Evolutionary conservation across 2,888 invertebrate species (phyloP).

Genomic region (Platycnemis pennipes): DNA sequence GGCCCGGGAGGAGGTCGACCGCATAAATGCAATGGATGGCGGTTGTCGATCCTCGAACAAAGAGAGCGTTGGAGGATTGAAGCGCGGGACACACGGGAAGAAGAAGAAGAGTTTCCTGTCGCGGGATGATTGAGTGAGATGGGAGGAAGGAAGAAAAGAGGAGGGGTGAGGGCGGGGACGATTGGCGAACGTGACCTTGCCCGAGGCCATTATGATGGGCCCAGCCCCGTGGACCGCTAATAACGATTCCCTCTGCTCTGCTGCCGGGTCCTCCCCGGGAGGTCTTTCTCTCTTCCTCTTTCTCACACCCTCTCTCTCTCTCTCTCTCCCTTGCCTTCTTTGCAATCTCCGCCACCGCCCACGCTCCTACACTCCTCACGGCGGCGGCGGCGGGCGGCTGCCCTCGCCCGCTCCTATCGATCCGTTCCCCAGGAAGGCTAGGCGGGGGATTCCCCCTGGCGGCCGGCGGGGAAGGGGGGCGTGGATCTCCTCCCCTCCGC

Average conservation of each 20-base stretch:
- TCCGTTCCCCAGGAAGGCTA: conserved; percentile 64
- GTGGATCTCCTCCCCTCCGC: background rate
- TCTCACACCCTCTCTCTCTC: background rate
- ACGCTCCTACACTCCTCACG: background rate
- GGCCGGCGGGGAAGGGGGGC: background rate
- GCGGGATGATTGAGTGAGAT: background rate
- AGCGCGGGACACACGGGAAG: no score
- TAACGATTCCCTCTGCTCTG: conserved; percentile 64
- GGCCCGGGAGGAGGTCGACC: background rate
- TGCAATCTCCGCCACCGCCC: conserved; percentile 59
- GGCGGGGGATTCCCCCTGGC: conserved; percentile 65
- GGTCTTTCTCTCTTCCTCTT: background rate
- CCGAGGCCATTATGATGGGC: conserved; percentile 57
- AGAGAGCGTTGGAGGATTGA: background rate
- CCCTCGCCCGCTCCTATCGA: conserved; percentile 30
- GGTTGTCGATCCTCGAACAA: background rate
- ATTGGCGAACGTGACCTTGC: conserved; percentile 55
- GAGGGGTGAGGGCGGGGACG: background rate
- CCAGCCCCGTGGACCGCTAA: conserved; percentile 56
- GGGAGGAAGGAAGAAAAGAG: background rate
- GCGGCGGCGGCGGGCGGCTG: background rate
- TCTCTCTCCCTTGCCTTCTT: conserved; percentile 30
- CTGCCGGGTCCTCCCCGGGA: conserved; percentile 44
- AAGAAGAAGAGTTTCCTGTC: no score
- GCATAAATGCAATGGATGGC: background rate